These are phyloP conservation scores for Parauchenoglanis punctatus DNA, from an alignment of 2,797 vertebrate genomes.

Conservation along the genomic window DNA sequence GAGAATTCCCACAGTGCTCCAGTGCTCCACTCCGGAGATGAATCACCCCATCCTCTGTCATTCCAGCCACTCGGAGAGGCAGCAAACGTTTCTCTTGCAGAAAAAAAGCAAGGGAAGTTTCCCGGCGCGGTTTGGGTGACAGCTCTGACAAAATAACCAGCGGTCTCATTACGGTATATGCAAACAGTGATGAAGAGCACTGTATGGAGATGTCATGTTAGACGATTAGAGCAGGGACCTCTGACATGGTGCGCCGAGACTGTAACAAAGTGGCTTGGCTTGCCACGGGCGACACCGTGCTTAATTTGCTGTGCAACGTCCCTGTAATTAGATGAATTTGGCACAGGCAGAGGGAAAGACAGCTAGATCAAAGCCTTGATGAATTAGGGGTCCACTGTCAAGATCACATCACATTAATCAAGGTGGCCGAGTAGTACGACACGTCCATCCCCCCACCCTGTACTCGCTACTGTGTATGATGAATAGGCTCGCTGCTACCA, in stretches of 20 bases:
- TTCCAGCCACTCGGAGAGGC: slow-evolving; percentile 33
- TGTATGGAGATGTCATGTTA: slow-evolving; percentile 70
- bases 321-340: slow-evolving; percentile 89
- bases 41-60: slow-evolving; percentile 55
- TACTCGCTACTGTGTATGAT: slow-evolving; percentile 66
- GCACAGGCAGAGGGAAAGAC: slow-evolving; percentile 76
- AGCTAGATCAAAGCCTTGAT: slow-evolving; percentile 84
- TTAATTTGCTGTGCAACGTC: slow-evolving; percentile 84
- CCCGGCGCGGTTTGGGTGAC: slow-evolving; percentile 60
- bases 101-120: slow-evolving; percentile 43
- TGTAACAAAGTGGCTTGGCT: slow-evolving; percentile 74
- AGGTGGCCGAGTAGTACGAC: slow-evolving; percentile 75
- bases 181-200: slow-evolving; percentile 78
- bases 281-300: slow-evolving; percentile 77
- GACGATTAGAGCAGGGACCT: slow-evolving; percentile 78
- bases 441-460: slow-evolving; percentile 64
- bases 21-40: slow-evolving; percentile 43
- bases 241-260: slow-evolving; percentile 72
- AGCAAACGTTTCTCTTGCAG: slow-evolving; percentile 38
- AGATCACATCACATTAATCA: slow-evolving; percentile 89
- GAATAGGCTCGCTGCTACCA: slow-evolving; percentile 73
- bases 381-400: slow-evolving; percentile 84
- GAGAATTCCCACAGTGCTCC: slow-evolving; percentile 53
- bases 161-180: slow-evolving; percentile 76
- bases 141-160: slow-evolving; percentile 73